phyloP scores from a whole-genome alignment of 2,113 vertebrate species.

The Psammodynastes pulverulentus region DNA sequence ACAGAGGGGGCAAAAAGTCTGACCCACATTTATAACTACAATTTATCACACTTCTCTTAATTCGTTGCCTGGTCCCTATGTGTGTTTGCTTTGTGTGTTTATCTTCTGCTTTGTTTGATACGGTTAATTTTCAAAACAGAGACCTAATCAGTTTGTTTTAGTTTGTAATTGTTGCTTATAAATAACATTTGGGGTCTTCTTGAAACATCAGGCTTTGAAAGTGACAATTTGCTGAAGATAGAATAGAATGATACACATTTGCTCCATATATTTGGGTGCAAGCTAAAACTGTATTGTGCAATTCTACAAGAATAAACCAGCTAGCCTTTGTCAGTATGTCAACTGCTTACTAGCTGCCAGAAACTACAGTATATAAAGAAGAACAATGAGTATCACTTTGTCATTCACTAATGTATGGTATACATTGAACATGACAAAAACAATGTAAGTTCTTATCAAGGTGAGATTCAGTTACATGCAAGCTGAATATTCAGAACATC shows the following conservation, averaged over 20 bases:
- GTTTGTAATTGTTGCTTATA: background rate
- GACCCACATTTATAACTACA: slow-evolving; percentile 12
- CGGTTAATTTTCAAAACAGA: background rate
- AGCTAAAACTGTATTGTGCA: background rate
- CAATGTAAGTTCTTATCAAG: background rate
- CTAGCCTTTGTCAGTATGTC: background rate
- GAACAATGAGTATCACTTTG: background rate
- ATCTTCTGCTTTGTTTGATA: background rate
- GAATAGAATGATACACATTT: too few relatives aligned
- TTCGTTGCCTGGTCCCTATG: background rate
- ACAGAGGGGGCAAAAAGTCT: background rate
- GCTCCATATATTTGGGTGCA: background rate
- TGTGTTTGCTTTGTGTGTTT: background rate
- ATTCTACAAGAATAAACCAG: background rate
- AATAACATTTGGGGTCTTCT: background rate
- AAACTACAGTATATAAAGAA: background rate
- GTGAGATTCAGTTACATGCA: background rate
- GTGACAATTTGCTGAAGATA: background rate
- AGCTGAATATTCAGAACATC: slow-evolving; percentile 33
- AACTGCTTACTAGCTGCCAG: background rate
- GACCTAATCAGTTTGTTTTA: background rate
- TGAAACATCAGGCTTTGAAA: background rate
- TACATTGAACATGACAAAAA: background rate
- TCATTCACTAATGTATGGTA: background rate
- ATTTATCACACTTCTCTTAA: background rate